Evolutionary conservation across 2,888 invertebrate genomes (phyloP).

Genomic region (Epinotia nisella): DNA sequence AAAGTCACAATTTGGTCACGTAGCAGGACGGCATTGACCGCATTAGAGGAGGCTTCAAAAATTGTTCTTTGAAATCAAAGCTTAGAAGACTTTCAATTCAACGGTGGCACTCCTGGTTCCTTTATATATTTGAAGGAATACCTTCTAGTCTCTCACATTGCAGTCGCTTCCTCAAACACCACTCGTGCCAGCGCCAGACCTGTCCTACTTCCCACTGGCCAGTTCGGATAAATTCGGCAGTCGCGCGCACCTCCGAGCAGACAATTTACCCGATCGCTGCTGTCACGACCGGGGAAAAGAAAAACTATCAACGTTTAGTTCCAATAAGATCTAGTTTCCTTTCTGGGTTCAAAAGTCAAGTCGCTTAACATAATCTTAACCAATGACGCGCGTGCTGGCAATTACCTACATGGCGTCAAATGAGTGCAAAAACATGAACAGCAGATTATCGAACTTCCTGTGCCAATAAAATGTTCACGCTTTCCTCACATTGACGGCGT

Average conservation of each 20-base stretch:
- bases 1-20: not conserved
- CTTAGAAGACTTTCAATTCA: too few relatives aligned
- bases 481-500: slow-evolving; percentile 24
- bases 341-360: not conserved
- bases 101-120: not conserved
- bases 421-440: not conserved
- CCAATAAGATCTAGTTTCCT: not conserved
- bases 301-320: not conserved
- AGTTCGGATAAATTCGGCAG: too few relatives aligned
- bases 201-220: too few relatives aligned
- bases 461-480: not conserved
- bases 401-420: slow-evolving; percentile 7
- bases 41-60: not conserved
- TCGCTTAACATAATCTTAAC: not conserved
- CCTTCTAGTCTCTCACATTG: not conserved
- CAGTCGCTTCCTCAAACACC: too few relatives aligned
- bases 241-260: too few relatives aligned
- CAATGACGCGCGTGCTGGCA: not conserved
- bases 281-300: not conserved
- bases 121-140: not conserved
- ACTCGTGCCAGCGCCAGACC: too few relatives aligned
- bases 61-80: not conserved
- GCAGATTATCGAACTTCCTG: slow-evolving; percentile 17
- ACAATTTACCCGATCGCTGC: too few relatives aligned
- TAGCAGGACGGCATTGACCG: not conserved